A percentile compares a stretch with the other conserved stretches of the same genome.
phyloP scores from a whole-genome alignment of 2,113 vertebrate genomes.

The Lycaon pictus region DNA sequence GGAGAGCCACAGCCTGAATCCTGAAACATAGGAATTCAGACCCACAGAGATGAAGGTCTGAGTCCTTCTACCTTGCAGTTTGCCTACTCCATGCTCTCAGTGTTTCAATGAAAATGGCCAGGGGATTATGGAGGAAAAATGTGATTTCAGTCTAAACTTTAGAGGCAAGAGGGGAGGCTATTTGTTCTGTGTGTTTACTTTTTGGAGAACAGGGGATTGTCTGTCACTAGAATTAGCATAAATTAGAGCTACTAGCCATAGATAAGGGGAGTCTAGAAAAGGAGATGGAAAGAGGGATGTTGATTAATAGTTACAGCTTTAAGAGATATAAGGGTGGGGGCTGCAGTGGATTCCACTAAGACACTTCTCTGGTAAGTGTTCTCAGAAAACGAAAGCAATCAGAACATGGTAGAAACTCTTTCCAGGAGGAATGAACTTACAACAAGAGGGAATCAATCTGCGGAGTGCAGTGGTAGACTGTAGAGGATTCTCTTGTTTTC shows the following conservation, averaged over 20 bases:
- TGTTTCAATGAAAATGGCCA: not conserved
- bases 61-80: not conserved
- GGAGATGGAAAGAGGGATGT: not conserved
- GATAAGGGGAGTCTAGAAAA: not conserved
- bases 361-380: not conserved
- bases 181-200: not conserved
- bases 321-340: not conserved
- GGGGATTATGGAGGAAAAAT: not conserved
- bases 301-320: not conserved
- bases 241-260: not conserved
- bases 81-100: not conserved
- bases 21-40: not conserved
- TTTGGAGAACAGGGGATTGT: not conserved
- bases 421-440: not conserved
- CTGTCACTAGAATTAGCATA: slow-evolving; percentile 25
- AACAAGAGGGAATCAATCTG: not conserved
- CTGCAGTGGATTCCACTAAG: not conserved
- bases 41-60: not conserved
- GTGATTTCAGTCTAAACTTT: not conserved
- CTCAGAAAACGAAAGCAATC: not conserved
- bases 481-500: not conserved
- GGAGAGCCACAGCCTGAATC: too few species aligned
- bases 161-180: not conserved
- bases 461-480: not conserved
- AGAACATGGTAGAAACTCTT: not conserved